Conservation (phyloP, 2,888 invertebrate genomes). For the Drosophila paramelanica region DNA sequence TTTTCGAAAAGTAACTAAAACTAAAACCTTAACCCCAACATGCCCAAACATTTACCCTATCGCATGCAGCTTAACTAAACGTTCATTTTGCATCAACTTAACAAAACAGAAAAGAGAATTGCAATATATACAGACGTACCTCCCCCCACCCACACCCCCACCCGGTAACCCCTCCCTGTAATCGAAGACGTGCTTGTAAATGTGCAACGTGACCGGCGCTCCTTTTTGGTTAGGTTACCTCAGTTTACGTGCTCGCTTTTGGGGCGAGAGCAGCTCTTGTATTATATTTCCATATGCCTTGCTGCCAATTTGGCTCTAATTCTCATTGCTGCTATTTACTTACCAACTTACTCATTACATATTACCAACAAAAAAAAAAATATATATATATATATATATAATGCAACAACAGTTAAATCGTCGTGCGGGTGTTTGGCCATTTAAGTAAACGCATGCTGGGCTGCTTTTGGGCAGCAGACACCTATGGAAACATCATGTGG, state of each 20-base stretch:
- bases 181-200: slow-evolving; percentile 67
- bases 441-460: slow-evolving; percentile 49
- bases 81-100: slow-evolving; percentile 47
- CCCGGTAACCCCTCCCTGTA: slow-evolving; percentile 21
- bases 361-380: slow-evolving; percentile 15
- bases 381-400: no score
- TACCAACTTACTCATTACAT: slow-evolving; percentile 38
- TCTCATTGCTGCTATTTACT: slow-evolving; percentile 51
- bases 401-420: slow-evolving; percentile 40
- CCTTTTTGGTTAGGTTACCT: slow-evolving; percentile 58
- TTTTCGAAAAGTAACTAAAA: not conserved
- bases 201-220: slow-evolving; percentile 68
- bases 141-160: not conserved
- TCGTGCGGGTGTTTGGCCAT: slow-evolving; percentile 32
- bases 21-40: slow-evolving; percentile 21
- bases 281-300: slow-evolving; percentile 47
- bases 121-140: slow-evolving; percentile 22
- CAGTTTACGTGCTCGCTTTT: slow-evolving; percentile 47
- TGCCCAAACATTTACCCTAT: slow-evolving; percentile 18
- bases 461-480: slow-evolving; percentile 57
- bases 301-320: slow-evolving; percentile 46
- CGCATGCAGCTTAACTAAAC: slow-evolving; percentile 41
- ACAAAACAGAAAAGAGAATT: slow-evolving; percentile 32
- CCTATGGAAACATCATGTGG: slow-evolving; percentile 67
- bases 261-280: slow-evolving; percentile 32